These are phyloP conservation scores for Hyles euphorbiae DNA, from an alignment of 1,140 invertebrate species.

Conservation along the genomic window DNA sequence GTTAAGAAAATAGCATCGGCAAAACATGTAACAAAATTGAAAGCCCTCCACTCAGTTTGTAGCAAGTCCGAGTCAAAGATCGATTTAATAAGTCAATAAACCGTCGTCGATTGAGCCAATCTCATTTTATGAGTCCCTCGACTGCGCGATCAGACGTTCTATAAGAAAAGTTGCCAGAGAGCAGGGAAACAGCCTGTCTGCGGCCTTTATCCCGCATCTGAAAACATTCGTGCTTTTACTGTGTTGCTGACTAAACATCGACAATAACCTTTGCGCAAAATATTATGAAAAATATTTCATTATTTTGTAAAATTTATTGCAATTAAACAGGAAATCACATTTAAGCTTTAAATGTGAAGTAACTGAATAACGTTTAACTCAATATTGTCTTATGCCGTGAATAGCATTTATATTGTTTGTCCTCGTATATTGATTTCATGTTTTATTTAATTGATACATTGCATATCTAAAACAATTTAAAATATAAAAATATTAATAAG, in stretches of 20 bases:
- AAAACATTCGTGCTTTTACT: constrained; percentile 11
- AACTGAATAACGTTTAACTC: too few species aligned
- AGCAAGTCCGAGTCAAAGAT: constrained; percentile 41
- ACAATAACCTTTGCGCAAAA: background rate
- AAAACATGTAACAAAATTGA: constrained; percentile 26
- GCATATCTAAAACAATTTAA: too few species aligned
- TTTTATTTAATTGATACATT: too few species aligned
- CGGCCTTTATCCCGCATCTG: constrained; percentile 24
- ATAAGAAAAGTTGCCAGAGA: constrained; percentile 28
- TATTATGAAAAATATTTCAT: too few species aligned
- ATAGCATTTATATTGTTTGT: too few species aligned
- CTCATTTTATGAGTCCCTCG: constrained; percentile 56
- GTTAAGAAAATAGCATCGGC: background rate
- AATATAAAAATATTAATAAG: too few species aligned
- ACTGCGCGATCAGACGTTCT: constrained; percentile 40
- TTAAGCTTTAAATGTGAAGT: too few species aligned
- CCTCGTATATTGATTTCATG: too few species aligned
- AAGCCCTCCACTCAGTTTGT: constrained; percentile 24
- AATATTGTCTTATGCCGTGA: too few species aligned
- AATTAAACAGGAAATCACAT: too few species aligned
- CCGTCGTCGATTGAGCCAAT: constrained; percentile 55
- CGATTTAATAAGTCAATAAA: constrained; percentile 66
- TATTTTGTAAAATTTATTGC: too few species aligned
- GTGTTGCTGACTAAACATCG: constrained; percentile 1
- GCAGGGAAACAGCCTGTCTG: constrained; percentile 25